Percentiles rank a stretch among this genome's conserved stretches.
Evolutionary conservation across 2,113 vertebrate genomes (phyloP).

Genomic region (Dryoscopus gambensis): DNA sequence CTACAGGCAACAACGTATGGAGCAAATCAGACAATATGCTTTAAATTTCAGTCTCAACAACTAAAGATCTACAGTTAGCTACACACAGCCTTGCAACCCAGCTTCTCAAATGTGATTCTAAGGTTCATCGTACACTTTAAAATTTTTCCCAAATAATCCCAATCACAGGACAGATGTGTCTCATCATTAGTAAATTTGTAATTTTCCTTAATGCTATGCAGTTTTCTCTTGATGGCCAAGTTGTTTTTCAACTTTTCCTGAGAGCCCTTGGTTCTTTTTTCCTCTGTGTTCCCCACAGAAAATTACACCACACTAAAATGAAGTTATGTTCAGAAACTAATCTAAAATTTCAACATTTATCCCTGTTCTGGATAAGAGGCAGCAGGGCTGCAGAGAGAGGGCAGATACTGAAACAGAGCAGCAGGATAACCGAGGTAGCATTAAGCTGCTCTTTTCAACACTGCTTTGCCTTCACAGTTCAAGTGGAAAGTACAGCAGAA

Average conservation of each 20-base stretch:
- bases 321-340: not conserved
- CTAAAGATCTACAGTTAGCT: not conserved
- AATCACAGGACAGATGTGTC: accelerated
- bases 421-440: not conserved
- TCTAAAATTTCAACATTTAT: not conserved
- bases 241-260: not conserved
- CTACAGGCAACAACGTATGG: accelerated
- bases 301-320: not conserved
- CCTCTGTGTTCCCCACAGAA: not conserved
- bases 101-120: not conserved
- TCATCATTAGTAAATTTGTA: not conserved
- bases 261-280: not conserved
- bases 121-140: accelerated
- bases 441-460: not conserved
- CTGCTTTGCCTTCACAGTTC: not conserved
- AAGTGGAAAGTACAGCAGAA: not conserved
- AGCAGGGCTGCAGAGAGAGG: accelerated
- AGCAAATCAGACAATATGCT: not conserved
- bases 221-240: not conserved
- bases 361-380: not conserved
- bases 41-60: not conserved
- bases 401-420: not conserved
- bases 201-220: too few species aligned
- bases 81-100: accelerated
- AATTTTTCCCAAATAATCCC: not conserved